phyloP scores from a whole-genome alignment of 2,113 vertebrate genomes.

The Muntiacus muntjak region DNA sequence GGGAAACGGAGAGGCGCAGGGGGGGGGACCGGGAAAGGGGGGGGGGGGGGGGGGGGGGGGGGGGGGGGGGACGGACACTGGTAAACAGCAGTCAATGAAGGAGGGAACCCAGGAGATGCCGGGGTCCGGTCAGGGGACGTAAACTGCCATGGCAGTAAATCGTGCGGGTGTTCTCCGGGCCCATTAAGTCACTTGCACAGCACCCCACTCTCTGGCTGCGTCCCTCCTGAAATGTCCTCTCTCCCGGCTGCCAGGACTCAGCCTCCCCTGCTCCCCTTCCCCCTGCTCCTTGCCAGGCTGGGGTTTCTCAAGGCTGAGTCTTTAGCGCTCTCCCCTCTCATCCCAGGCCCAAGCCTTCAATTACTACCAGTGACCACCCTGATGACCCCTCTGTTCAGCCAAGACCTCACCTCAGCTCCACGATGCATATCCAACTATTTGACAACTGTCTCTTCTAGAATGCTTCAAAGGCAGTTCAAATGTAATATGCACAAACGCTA shows the following conservation, averaged over 20 bases:
- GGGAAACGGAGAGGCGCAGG: not conserved
- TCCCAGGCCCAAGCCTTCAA: not conserved
- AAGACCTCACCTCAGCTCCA: not conserved
- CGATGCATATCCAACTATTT: not conserved
- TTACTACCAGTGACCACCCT: not conserved
- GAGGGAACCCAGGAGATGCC: not conserved
- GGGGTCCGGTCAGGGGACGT: not conserved
- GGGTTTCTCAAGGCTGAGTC: not conserved
- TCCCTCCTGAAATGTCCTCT: not conserved
- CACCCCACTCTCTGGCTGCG: not conserved
- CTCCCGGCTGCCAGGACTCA: not conserved
- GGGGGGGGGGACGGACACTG: not conserved
- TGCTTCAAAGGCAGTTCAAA: not conserved
- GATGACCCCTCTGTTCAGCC: not conserved
- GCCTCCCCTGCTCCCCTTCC: not conserved
- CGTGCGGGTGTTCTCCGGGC: not conserved
- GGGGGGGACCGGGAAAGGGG: not conserved
- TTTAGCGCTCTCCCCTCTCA: not conserved
- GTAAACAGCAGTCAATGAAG: not conserved
- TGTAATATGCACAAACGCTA: not conserved
- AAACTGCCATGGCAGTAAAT: not conserved
- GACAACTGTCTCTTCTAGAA: not conserved
- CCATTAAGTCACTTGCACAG: not conserved
- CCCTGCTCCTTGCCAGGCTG: not conserved
- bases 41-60: too few species aligned